Base-by-base conservation (phyloP, 2,113 vertebrate genomes). In the Nymphicus hollandicus region DNA sequence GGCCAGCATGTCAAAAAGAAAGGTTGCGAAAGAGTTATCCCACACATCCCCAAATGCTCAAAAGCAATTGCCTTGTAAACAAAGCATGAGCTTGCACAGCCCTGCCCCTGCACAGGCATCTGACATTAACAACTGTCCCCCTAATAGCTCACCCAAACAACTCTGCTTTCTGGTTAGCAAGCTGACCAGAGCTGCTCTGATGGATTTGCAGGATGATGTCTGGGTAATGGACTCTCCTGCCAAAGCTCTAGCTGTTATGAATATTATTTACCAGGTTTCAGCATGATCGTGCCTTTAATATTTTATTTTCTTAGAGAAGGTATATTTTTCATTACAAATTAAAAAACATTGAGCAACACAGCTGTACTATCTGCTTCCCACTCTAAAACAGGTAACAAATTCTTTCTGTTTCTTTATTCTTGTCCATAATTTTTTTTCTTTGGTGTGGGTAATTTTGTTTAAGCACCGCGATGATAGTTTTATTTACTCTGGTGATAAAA, bases 81-180 rank as follows among this genome's bases (percentile, higher is more conserved):
- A 92, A 95, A 90, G 35, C 39, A 47, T 63, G 82, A 91, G 64
- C 35, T 71, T 69, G 25, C 60, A 35, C 64, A 88, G 77, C 25
- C 39, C 63, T 61, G 72, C 15, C 85, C 91, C 88, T 80, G 52
- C 46, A 22, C 71, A 87, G 86, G 61, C 61, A 90, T 86, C 93
- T 94, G 96, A 89, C 93, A 47, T 29, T 80, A 84, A 56, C 86
- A 96, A 81, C 87, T 92, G 82, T 56, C 37, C 58, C 53, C 24
- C 88, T 61, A 65, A 33, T 52, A 91, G 76, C 37, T 95, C 86
- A 85, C 50, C 71, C 94, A 66, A 60, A 74, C 71, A 76, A 37
- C 10, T 14, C 56, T 4, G 6, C 29, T 69, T 46, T 83, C 60
- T 41, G 46, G 35, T 41, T 66, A 85, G 44, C 58, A 79, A 44